A percentile compares a stretch with the other conserved stretches of the same genome.
Conservation (phyloP, 2,888 invertebrate genomes). For the Lumbricus terrestris region DNA sequence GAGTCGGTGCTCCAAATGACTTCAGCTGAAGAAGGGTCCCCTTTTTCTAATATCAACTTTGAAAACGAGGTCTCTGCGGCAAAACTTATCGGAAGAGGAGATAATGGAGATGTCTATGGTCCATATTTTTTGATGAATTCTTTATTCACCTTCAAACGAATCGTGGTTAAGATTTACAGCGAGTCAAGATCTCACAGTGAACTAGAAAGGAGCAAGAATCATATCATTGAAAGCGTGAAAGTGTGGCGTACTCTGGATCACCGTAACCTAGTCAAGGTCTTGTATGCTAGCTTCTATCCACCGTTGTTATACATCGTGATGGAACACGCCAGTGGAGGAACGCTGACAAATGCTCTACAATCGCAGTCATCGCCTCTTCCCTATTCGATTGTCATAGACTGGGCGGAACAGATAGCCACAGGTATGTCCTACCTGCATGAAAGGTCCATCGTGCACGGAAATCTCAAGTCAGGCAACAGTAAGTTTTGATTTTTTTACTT, state of each 20-base stretch:
- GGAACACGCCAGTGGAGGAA: background rate
- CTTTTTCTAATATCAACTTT: background rate
- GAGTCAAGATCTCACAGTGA: background rate
- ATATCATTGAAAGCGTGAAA: background rate
- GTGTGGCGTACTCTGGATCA: background rate
- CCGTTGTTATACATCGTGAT: background rate
- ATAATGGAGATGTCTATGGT: background rate
- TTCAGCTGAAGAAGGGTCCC: background rate
- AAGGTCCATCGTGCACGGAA: background rate
- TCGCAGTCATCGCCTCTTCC: background rate
- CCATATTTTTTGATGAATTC: background rate
- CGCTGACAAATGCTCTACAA: background rate
- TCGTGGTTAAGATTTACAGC: background rate
- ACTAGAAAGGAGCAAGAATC: background rate
- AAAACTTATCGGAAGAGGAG: background rate
- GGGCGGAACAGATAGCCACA: background rate
- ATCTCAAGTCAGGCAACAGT: background rate
- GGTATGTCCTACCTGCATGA: background rate
- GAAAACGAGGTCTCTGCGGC: background rate
- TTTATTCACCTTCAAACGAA: background rate
- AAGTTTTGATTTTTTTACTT: background rate
- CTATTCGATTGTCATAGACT: background rate
- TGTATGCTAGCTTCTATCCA: background rate
- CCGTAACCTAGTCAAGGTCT: background rate
- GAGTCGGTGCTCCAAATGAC: background rate